phyloP scores from a whole-genome alignment of 1,140 invertebrate genomes.

The Rhysida immarginata region DNA sequence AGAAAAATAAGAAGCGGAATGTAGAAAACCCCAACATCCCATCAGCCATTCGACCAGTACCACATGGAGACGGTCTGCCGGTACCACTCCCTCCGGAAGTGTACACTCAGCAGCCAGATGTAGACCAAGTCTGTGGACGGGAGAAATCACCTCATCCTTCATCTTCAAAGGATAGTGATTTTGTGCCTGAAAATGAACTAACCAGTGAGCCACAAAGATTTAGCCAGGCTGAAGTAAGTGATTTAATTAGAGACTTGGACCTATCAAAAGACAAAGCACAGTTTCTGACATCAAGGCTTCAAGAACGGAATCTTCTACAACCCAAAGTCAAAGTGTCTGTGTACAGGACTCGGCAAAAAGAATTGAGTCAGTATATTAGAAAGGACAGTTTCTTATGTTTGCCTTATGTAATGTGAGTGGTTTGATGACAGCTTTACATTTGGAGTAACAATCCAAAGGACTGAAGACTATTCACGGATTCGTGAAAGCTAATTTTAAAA shows the following conservation, averaged over 20 bases:
- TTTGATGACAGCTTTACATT: background rate
- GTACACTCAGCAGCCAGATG: background rate
- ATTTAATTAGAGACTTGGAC: slow-evolving; percentile 10
- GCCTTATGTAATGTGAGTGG: background rate
- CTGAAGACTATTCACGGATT: slow-evolving; percentile 11
- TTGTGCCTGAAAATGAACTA: background rate
- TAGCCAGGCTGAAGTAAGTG: slow-evolving; percentile 6
- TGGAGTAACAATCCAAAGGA: slow-evolving; percentile 12
- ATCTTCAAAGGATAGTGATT: background rate
- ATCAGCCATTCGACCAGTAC: slow-evolving; percentile 1
- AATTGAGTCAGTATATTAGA: slow-evolving; percentile 4
- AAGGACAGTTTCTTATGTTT: slow-evolving; percentile 1
- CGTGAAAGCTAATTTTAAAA: slow-evolving; percentile 7
- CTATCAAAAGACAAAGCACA: slow-evolving; percentile 13
- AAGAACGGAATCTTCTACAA: slow-evolving; percentile 11
- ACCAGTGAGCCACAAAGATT: background rate
- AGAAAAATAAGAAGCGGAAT: background rate
- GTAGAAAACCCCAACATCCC: background rate
- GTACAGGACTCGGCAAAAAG: slow-evolving; percentile 6
- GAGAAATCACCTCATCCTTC: background rate
- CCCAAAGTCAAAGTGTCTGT: slow-evolving; percentile 6
- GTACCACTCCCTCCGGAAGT: background rate
- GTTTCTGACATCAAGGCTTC: slow-evolving; percentile 12
- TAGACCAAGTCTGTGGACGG: background rate
- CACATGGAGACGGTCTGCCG: background rate